Evolutionary conservation across 2,797 vertebrate species (phyloP).

Genomic region (Glyptemys insculpta): DNA sequence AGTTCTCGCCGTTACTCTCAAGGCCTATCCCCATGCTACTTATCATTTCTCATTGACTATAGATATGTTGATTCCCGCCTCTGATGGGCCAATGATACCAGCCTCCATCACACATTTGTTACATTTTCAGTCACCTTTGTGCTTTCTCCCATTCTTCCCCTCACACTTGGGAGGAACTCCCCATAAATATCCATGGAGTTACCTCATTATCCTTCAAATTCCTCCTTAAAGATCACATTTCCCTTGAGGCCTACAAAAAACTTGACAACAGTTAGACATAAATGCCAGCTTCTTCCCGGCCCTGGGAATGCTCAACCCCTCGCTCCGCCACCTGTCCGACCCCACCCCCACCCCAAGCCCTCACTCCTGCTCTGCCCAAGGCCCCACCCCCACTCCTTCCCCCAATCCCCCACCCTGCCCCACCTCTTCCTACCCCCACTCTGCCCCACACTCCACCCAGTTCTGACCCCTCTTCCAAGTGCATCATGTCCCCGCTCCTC

Average conservation of each 20-base stretch:
- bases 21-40: neutral
- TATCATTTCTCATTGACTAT: neutral
- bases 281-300: too few relatives aligned
- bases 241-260: neutral
- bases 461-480: too few relatives aligned
- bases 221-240: neutral
- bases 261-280: neutral
- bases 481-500: too few relatives aligned
- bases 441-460: too few relatives aligned
- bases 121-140: neutral
- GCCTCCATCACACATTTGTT: neutral
- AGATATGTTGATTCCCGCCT: neutral
- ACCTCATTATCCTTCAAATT: neutral
- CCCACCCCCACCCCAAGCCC: too few relatives aligned
- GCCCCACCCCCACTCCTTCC: too few relatives aligned
- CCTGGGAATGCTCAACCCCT: too few relatives aligned
- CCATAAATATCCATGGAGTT: neutral
- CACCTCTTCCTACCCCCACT: too few relatives aligned
- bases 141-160: neutral
- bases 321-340: too few relatives aligned
- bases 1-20: neutral
- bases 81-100: neutral
- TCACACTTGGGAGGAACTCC: neutral
- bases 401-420: too few relatives aligned
- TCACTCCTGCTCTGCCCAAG: too few relatives aligned